Percentiles rank a stretch among this genome's conserved stretches.
Conservation (phyloP, 2,113 vertebrate species). For the Sebastes schlegelii region DNA sequence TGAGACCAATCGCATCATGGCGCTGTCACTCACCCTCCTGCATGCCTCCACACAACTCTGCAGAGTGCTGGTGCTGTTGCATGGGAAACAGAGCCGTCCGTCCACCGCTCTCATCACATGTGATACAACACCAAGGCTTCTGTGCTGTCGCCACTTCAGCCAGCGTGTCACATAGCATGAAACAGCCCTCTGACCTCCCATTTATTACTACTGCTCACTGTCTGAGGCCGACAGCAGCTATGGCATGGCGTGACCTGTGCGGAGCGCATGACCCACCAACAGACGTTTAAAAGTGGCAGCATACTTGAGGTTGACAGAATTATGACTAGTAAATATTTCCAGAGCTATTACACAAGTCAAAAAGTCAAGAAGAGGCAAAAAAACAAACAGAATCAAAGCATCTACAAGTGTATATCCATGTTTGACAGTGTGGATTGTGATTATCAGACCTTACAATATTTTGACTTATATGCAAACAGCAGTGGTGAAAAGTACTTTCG, state of each 20-base stretch:
- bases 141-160: conserved; percentile 68
- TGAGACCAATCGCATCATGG: conserved; percentile 58
- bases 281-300: neutral
- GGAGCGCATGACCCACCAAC: neutral
- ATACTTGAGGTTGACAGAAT: neutral
- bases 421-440: neutral
- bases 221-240: conserved; percentile 8
- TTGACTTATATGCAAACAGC: neutral
- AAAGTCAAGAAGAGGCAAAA: neutral
- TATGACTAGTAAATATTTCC: neutral
- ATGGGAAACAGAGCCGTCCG: conserved; percentile 52
- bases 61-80: conserved; percentile 31
- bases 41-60: conserved; percentile 58
- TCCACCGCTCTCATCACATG: conserved; percentile 46
- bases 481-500: neutral
- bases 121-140: conserved; percentile 52
- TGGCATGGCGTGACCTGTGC: neutral
- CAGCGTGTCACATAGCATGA: conserved; percentile 35
- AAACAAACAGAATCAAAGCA: neutral
- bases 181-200: conserved; percentile 44
- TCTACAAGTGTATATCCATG: neutral
- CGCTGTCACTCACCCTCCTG: conserved; percentile 64
- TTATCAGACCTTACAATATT: neutral
- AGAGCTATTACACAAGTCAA: neutral
- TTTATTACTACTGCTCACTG: conserved; percentile 31